phyloP scores from a whole-genome alignment of 2,797 vertebrate genomes.

The Pteropus rufus region DNA sequence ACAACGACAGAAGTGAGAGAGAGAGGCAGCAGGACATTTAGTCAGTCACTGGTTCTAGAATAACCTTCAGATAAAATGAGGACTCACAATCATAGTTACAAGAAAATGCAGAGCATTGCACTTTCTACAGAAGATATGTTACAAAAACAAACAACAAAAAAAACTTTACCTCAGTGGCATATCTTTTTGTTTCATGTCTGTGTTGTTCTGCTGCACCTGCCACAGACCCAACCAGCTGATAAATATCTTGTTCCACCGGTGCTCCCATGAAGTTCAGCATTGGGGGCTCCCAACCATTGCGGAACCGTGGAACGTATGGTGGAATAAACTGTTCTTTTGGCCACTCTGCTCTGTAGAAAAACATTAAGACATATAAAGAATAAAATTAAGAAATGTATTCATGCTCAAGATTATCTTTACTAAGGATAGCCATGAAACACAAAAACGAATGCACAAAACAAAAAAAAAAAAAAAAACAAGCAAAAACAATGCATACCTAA shows the following conservation, averaged over 20 bases:
- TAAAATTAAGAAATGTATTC: background rate
- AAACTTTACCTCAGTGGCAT: constrained; percentile 83
- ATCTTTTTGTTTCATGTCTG: constrained; percentile 82
- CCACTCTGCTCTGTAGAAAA: constrained; percentile 90
- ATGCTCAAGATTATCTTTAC: background rate
- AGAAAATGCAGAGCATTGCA: background rate
- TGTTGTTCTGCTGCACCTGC: constrained; percentile 83
- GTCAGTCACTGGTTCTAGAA: background rate
- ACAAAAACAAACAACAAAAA: background rate
- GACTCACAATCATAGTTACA: background rate
- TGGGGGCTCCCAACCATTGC: constrained; percentile 94
- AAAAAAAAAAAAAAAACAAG: background rate
- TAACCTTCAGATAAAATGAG: background rate
- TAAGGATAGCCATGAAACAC: background rate
- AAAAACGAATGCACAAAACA: background rate
- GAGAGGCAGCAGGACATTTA: background rate
- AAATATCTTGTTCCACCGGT: constrained; percentile 87
- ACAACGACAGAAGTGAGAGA: background rate
- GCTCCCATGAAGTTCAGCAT: constrained; percentile 78
- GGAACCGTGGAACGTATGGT: constrained; percentile 88
- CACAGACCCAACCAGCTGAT: constrained; percentile 86
- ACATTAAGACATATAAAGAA: background rate
- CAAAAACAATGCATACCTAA: background rate
- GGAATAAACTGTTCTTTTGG: constrained; percentile 94
- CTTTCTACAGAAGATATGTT: background rate